Conservation (phyloP, 2,888 invertebrate species). For the Habrosyne pyritoides region DNA sequence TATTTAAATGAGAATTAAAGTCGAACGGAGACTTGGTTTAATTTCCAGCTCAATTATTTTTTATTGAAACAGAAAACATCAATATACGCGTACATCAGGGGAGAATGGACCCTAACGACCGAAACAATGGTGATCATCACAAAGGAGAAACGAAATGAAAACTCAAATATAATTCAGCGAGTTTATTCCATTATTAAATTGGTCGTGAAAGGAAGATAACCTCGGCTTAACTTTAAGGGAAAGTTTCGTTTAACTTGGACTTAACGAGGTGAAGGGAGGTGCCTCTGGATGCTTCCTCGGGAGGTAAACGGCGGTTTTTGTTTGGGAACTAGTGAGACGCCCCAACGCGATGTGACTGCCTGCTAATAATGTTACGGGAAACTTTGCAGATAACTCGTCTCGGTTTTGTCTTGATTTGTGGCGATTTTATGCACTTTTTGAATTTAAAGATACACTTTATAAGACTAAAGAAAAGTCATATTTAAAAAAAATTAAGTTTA, state of each 20-base stretch:
- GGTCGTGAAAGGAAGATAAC: constrained; percentile 77
- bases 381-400: background rate
- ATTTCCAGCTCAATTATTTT: background rate
- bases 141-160: constrained; percentile 52
- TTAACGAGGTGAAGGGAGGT: constrained; percentile 49
- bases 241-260: constrained; percentile 49
- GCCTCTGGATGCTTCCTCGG: constrained; percentile 11
- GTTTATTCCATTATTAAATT: constrained; percentile 78
- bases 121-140: constrained; percentile 36
- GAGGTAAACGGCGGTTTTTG: constrained; percentile 32
- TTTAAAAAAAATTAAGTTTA: no score
- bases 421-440: background rate
- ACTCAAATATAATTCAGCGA: constrained; percentile 65
- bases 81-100: constrained; percentile 20
- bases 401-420: background rate
- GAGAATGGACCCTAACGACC: constrained; percentile 28
- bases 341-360: background rate
- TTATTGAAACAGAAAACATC: background rate
- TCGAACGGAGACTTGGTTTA: background rate
- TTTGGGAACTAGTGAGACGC: constrained; percentile 27
- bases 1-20: background rate
- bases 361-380: constrained; percentile 2
- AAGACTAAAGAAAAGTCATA: no score
- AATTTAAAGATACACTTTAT: no score
- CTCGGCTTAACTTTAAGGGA: constrained; percentile 46